Evolutionary conservation across 2,888 invertebrate genomes (phyloP).

Genomic region (Portevinia maculata): DNA sequence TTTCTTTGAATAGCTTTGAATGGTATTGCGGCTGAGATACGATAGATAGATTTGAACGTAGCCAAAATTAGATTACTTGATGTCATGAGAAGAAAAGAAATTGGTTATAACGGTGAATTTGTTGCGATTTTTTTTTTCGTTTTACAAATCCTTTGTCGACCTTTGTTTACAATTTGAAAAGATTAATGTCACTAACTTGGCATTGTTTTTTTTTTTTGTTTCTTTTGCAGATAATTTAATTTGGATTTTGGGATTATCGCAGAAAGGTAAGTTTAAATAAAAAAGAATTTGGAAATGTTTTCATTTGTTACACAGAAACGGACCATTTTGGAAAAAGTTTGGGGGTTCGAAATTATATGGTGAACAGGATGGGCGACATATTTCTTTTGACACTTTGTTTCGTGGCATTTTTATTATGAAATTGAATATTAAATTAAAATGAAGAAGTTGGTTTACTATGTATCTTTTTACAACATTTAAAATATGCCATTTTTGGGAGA

Average conservation of each 20-base stretch:
- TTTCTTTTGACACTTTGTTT: too few relatives aligned
- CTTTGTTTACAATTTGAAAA: constrained; percentile 35
- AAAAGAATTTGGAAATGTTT: neutral
- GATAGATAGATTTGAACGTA: constrained; percentile 51
- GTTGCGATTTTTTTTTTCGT: neutral
- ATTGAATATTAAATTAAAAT: too few relatives aligned
- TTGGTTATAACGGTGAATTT: constrained; percentile 30
- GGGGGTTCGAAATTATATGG: neutral
- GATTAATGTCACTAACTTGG: constrained; percentile 51
- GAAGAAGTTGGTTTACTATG: too few relatives aligned
- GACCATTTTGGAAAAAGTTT: neutral
- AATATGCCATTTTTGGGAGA: too few relatives aligned
- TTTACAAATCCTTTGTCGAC: neutral
- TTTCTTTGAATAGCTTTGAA: neutral
- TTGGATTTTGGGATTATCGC: constrained; percentile 32
- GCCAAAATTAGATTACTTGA: constrained; percentile 71
- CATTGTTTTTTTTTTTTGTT: constrained; percentile 10
- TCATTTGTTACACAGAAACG: neutral
- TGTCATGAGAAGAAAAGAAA: constrained; percentile 49
- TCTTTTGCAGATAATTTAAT: constrained; percentile 52
- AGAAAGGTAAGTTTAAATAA: constrained; percentile 11
- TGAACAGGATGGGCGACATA: too few relatives aligned
- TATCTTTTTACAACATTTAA: too few relatives aligned
- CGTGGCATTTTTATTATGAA: too few relatives aligned
- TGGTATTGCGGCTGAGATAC: neutral